Conservation (phyloP, 2,888 invertebrate species). For the Brachycybe producta region DNA sequence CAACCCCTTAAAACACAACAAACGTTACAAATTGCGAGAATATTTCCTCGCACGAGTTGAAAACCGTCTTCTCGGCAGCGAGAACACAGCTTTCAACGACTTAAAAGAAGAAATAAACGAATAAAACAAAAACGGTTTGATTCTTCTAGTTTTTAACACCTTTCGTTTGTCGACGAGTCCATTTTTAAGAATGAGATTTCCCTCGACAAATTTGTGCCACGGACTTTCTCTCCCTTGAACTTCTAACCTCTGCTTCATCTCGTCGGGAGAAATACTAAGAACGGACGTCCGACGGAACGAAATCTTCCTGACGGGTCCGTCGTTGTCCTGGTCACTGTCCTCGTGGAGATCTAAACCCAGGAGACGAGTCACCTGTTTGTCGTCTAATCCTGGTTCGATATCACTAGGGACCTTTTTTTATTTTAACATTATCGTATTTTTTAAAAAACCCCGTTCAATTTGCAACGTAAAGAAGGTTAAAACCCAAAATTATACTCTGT, state of each 20-base stretch:
- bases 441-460: not conserved
- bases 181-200: slow-evolving; percentile 84
- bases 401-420: slow-evolving; percentile 40
- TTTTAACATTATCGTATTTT: not conserved
- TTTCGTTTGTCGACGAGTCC: slow-evolving; percentile 90
- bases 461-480: too few species aligned
- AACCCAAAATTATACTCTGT: too few species aligned
- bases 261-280: slow-evolving; percentile 25
- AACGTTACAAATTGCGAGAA: not conserved
- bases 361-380: slow-evolving; percentile 61
- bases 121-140: not conserved
- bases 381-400: slow-evolving; percentile 76
- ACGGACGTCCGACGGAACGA: slow-evolving; percentile 17
- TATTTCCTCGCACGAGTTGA: too few species aligned
- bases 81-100: not conserved
- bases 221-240: slow-evolving; percentile 50
- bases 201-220: slow-evolving; percentile 59
- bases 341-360: slow-evolving; percentile 55
- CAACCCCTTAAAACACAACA: slow-evolving; percentile 46
- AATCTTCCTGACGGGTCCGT: slow-evolving; percentile 9
- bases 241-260: slow-evolving; percentile 33
- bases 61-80: too few species aligned
- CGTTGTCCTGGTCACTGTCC: slow-evolving; percentile 44
- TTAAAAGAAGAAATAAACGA: not conserved
- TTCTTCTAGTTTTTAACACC: slow-evolving; percentile 28